Base-by-base conservation (phyloP, 2,113 vertebrate species). In the Anser cygnoides region DNA sequence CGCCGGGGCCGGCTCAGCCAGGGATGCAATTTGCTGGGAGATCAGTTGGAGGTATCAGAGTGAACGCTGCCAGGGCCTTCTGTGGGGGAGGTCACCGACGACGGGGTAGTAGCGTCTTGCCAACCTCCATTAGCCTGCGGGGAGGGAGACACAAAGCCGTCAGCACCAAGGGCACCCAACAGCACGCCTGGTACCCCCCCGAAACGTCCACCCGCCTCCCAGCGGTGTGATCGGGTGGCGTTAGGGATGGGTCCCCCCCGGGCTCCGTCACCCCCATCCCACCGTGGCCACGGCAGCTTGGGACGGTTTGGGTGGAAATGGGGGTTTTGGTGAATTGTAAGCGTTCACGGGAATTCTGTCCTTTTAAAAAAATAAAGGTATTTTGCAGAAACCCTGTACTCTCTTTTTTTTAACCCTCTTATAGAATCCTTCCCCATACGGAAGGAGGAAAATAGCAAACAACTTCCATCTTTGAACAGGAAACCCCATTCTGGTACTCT, bases 21-120 rank as follows among this genome's bases (percentile, higher is more conserved):
- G 97, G 98, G 98, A 98, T 98, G 97, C 97, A 97, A 95, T 98
- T 96, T 98, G 98, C 97, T 97, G 94, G 97, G 96, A 98, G 98
- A 99, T 99, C 99, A 99, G 99, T 99, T 99, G 98, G 99, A 99
- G 98, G 99, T 99, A 98, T 99, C 99, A 73, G 99, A 99, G 98
- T 99, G 99, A 97, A 99, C 99, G 95, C 99, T 99, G 98, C 99
- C 99, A 92, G 99, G 99, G 98, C 99, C 99, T 99, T 99, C 99
- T 98, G 99, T 99, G 96, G 99, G 99, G 96, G 99, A 99, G 97
- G 99, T 99, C 98, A 99, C 99, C 94, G 99, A 99, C 87, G 99
- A 99, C 91, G 99, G 99, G 98, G 99, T 99, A 89, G 99, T 99
- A 96, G 99, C 99, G 94, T 99, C 99, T 98, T 99, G 99, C 99